These are phyloP conservation scores for Lasioglossum malachurum DNA, from an alignment of 2,888 invertebrate genomes.

Conservation along the genomic window DNA sequence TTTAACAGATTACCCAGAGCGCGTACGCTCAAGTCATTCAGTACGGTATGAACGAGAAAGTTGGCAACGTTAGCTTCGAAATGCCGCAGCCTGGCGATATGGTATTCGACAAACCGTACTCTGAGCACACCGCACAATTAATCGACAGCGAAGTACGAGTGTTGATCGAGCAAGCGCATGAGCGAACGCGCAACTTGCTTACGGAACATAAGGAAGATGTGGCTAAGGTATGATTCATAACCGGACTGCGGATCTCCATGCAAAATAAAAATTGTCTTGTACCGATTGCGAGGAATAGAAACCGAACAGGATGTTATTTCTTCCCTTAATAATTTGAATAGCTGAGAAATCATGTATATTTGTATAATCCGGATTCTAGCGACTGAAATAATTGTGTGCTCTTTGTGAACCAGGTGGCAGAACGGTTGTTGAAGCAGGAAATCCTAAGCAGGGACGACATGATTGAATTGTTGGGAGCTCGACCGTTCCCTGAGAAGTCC, in stretches of 20 bases:
- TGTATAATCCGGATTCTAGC: background rate
- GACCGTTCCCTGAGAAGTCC: conserved; percentile 99
- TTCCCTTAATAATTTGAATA: no score
- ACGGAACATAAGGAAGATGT: conserved; percentile 93
- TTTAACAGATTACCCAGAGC: conserved; percentile 90
- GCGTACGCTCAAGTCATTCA: conserved; percentile 99
- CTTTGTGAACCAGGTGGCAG: conserved; percentile 87
- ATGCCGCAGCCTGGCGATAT: conserved; percentile 97
- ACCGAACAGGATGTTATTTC: no score
- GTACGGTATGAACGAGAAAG: conserved; percentile 98
- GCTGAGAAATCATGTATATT: no score
- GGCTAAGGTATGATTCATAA: conserved; percentile 88
- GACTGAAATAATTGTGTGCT: background rate
- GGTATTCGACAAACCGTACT: conserved; percentile 98
- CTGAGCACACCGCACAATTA: conserved; percentile 97
- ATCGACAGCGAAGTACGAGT: conserved; percentile 96
- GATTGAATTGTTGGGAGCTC: conserved; percentile 96
- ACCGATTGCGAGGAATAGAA: no score
- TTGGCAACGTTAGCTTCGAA: conserved; percentile 98
- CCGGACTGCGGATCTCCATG: no score
- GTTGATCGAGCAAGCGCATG: conserved; percentile 92
- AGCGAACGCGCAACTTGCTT: conserved; percentile 92
- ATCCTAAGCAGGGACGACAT: conserved; percentile 98
- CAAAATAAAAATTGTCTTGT: no score
- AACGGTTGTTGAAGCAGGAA: conserved; percentile 96